Conservation (phyloP, 1,140 invertebrate genomes). For the Camponotus vicinus region DNA sequence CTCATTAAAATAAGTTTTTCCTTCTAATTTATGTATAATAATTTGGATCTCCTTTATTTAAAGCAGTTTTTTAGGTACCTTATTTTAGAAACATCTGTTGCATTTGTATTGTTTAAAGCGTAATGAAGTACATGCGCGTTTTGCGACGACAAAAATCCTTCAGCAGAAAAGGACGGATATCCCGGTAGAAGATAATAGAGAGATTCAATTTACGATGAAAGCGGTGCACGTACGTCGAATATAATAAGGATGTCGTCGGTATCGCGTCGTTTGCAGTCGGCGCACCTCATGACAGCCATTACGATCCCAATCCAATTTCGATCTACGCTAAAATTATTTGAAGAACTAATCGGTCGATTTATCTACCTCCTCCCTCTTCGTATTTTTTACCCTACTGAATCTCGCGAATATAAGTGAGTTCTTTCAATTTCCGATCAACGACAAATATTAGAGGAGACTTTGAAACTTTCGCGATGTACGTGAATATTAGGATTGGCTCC, state of each 20-base stretch:
- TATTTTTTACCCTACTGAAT: not conserved
- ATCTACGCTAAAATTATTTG: constrained; percentile 69
- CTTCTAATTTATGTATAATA: not conserved
- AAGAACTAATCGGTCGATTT: constrained; percentile 27
- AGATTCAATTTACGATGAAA: constrained; percentile 43
- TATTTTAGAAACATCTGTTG: not conserved
- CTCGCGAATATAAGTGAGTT: not conserved
- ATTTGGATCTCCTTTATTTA: not conserved
- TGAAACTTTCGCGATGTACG: too few relatives aligned
- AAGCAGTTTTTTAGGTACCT: not conserved
- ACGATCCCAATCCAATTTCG: constrained; percentile 61
- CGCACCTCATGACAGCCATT: constrained; percentile 35
- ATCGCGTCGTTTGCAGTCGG: constrained; percentile 30
- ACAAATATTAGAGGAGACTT: not conserved
- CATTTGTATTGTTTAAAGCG: not conserved
- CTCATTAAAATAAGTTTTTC: not conserved
- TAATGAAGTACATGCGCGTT: not conserved
- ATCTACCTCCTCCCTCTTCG: not conserved
- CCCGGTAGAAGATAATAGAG: constrained; percentile 16
- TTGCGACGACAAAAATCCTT: constrained; percentile 22
- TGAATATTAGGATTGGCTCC: too few relatives aligned
- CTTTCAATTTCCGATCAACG: not conserved
- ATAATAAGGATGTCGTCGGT: constrained; percentile 48
- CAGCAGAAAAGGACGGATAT: not conserved
- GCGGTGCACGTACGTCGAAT: constrained; percentile 20